Evolutionary conservation across 2,113 vertebrate species (phyloP), one percentile per base, ranked within the genome.

Genomic region (Morone chrysops): DNA sequence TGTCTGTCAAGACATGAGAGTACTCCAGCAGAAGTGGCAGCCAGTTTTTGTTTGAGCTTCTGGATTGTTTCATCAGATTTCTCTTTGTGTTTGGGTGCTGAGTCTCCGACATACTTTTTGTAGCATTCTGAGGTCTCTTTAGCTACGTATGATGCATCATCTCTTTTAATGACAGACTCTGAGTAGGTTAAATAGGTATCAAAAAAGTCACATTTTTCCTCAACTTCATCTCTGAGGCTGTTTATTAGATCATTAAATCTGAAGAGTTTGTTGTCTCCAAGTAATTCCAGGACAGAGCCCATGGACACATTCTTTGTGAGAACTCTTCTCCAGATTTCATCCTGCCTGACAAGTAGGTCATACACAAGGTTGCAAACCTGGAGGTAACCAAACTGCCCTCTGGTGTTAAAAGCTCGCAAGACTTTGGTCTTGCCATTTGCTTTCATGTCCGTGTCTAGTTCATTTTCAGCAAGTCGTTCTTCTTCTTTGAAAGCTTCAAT

Each of bases 401-500:
- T 75, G 61, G 0, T 20, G 61, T 89, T 89, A 31, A 78, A 89
- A 51, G 50, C 0, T 43, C 1, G 0, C 1, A 62, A 63, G 41
- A 75, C 13, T n/a, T 54, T 66, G 3, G 13, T 14, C 0, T 3
- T 22, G 22, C 68, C 51, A 4, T 65, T 14, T 38, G 40, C 57
- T 65, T 12, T 43, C 67, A 57, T 51, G 2, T 40, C 54, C 59
- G 45, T n/a, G 0, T 18, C 48, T 0, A 8, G 7, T 72, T 92
- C 80, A 2, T 80, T 70, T 70, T 84, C 70, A 8, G 88, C 90
- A 22, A 86, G 16, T 50, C 0, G 2, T 80, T 86, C 81, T 81
- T 80, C 87, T 18, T 75, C 2, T 77, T 70, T 72, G 50, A 91
- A 91, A 18, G 85, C 83, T 1, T 80, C 11, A 25, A 68, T 75